phyloP scores from a whole-genome alignment of 2,797 vertebrate species.

The Heterohyrax brucei region DNA sequence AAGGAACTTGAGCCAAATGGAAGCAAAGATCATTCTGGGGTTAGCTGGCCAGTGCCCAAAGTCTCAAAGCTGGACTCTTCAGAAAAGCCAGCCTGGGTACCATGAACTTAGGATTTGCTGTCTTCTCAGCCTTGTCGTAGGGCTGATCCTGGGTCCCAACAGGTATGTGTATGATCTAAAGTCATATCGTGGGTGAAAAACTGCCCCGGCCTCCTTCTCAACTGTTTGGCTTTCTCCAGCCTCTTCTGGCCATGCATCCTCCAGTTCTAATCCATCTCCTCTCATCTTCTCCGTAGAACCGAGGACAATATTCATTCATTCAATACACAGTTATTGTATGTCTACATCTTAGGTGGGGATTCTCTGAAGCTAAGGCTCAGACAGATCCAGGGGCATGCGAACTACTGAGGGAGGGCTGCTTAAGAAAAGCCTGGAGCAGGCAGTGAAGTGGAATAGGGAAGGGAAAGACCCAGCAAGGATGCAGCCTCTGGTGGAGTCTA shows the following conservation, averaged over 20 bases:
- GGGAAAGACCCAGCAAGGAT: background rate
- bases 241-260: accelerated
- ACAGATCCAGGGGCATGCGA: background rate
- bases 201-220: background rate
- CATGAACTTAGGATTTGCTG: background rate
- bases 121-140: background rate
- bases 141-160: background rate
- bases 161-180: background rate
- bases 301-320: background rate
- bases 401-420: background rate
- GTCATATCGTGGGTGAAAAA: background rate
- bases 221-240: background rate
- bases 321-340: too few species aligned
- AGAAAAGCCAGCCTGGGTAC: background rate
- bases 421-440: background rate
- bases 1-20: background rate
- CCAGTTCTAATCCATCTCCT: background rate
- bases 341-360: background rate
- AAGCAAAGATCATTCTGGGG: background rate
- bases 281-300: background rate
- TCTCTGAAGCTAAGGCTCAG: background rate
- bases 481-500: background rate
- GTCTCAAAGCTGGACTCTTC: background rate
- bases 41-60: background rate
- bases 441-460: background rate